Evolutionary conservation across 2,797 vertebrate genomes (phyloP).

Genomic region (Phaenicophaeus curvirostris): DNA sequence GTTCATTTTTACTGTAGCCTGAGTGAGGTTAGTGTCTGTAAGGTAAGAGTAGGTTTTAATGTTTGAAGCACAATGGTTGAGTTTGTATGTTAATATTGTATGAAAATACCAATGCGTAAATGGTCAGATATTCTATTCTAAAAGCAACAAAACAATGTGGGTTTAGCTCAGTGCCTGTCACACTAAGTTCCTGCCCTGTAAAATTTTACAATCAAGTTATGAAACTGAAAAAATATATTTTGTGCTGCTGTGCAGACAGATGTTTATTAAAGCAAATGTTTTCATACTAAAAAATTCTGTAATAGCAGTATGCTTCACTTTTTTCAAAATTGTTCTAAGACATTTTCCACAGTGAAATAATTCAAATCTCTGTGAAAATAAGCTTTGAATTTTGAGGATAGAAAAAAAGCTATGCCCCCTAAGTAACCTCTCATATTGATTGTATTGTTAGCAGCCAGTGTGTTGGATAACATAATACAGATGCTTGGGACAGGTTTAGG

Average conservation of each 20-base stretch:
- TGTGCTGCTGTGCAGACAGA: background rate
- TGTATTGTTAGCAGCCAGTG: conserved; percentile 59
- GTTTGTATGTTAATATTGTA: background rate
- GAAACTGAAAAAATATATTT: background rate
- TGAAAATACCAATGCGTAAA: background rate
- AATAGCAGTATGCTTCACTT: background rate
- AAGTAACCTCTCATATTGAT: conserved; percentile 57
- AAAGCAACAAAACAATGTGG: background rate
- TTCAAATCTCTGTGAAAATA: conserved; percentile 13
- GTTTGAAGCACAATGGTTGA: background rate
- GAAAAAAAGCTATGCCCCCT: background rate
- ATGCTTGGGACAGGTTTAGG: conserved; percentile 56
- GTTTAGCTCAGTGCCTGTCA: background rate
- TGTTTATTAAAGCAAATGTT: conserved; percentile 17
- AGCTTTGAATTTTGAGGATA: background rate
- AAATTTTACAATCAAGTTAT: conserved; percentile 12
- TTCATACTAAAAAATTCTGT: background rate
- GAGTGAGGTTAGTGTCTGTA: background rate
- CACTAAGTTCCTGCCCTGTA: conserved; percentile 1
- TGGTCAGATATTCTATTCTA: background rate
- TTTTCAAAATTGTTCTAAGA: background rate
- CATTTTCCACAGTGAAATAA: background rate
- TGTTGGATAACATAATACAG: conserved; percentile 68
- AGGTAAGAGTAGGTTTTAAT: background rate
- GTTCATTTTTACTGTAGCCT: background rate